Evolutionary conservation across 2,888 invertebrate genomes (phyloP).

Genomic region (Coelinius sp.): DNA sequence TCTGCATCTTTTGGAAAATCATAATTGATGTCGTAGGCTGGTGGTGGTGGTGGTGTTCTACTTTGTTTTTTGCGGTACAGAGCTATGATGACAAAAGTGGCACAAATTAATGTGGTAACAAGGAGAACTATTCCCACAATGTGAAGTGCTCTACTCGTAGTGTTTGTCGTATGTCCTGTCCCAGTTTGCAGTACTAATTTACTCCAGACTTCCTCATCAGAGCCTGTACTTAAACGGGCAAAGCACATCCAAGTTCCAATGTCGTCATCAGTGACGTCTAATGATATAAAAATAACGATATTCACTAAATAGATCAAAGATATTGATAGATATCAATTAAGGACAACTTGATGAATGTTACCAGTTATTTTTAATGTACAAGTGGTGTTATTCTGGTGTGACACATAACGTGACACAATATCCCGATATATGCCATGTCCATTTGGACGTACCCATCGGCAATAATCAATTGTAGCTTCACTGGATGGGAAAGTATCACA

Average conservation of each 20-base stretch:
- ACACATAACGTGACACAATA: slow-evolving; percentile 35
- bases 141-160: slow-evolving; percentile 23
- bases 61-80: slow-evolving; percentile 34
- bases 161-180: background rate
- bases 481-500: slow-evolving; percentile 54
- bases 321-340: background rate
- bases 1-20: background rate
- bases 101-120: slow-evolving; percentile 13
- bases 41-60: slow-evolving; percentile 5
- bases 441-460: slow-evolving; percentile 64
- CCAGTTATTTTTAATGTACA: slow-evolving; percentile 44
- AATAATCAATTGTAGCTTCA: slow-evolving; percentile 56
- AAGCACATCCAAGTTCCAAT: slow-evolving; percentile 56
- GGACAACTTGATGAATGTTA: background rate
- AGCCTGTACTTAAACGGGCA: slow-evolving; percentile 41
- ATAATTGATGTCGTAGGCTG: background rate
- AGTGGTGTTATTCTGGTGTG: slow-evolving; percentile 37
- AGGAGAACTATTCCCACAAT: slow-evolving; percentile 29
- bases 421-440: slow-evolving; percentile 56
- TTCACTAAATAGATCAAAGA: background rate
- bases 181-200: slow-evolving; percentile 20
- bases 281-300: background rate
- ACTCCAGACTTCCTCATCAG: slow-evolving; percentile 41
- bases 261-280: slow-evolving; percentile 42
- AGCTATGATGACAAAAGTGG: slow-evolving; percentile 17